Evolutionary conservation across 2,797 vertebrate genomes (phyloP), one percentile per base, ranked within the genome.

Genomic region (Heliangelus exortis): DNA sequence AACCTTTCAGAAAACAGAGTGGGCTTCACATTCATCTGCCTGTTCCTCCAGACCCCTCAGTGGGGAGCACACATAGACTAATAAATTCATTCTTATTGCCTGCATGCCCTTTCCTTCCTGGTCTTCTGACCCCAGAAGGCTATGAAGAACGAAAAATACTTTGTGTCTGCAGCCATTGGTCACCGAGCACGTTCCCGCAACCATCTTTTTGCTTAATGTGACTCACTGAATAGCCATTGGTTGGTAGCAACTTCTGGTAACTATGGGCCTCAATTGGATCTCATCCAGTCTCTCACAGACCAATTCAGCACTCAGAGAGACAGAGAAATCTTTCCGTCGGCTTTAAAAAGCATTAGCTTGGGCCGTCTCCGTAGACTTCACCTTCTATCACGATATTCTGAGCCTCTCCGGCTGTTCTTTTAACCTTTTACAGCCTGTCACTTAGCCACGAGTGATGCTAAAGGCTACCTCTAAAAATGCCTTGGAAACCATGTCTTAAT

Each of bases 191-290:
- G 0, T 87, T 79, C 33, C 58, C 89, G 65, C 61, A 94, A 68
- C 75, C 78, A 80, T 65, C 61, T 71, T 80, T 89, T 74, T 5
- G 5, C 75, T 84, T 75, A 72, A 84, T 76, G 48, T 69, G 63
- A 33, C 43, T 59, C 51, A 34, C 33, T 79, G 65, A 92, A 48
- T 51, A 93, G 26, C 86, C 67, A 87, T 74, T 92, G 71, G 81
- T 90, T 71, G 87, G 81, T 91, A 92, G 77, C 72, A 93, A 76
- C 71, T 91, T 87, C 91, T 94, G 68, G 89, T 93, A 94, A 89
- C 81, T 85, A 48, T 83, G 84, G 89, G 92, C 92, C 89, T 90
- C 92, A 92, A 3, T 3, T 94, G 91, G 84, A 93, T 77, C 41
- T 67, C 68, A 77, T 93, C 87, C 93, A 95, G 84, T 89, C 71